These are phyloP conservation scores for Heterodera schachtii DNA, from an alignment of 1,140 invertebrate genomes.

Conservation along the genomic window DNA sequence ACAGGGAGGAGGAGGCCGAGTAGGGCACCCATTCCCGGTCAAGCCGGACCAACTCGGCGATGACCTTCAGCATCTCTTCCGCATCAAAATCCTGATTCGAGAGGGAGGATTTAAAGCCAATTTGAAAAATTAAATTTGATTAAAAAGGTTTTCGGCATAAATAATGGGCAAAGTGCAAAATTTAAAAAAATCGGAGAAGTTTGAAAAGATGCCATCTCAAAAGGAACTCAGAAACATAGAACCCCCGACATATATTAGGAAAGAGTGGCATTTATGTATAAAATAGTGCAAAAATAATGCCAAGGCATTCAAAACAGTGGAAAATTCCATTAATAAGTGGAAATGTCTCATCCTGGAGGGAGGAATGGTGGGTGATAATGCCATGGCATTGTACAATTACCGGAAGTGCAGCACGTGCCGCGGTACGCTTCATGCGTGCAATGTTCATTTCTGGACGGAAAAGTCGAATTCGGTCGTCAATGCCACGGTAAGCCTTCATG, in stretches of 20 bases:
- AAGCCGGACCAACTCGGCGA: constrained; percentile 82
- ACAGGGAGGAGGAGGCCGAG: constrained; percentile 79
- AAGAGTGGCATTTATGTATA: too few relatives aligned
- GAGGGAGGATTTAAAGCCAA: background rate
- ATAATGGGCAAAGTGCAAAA: too few relatives aligned
- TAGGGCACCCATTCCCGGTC: constrained; percentile 97
- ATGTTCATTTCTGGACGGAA: constrained; percentile 95
- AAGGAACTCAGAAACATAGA: too few relatives aligned
- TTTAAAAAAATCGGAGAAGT: too few relatives aligned
- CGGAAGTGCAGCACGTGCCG: constrained; percentile 81
- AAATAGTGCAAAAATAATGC: too few relatives aligned
- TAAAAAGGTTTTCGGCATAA: too few relatives aligned
- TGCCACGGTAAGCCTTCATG: constrained; percentile 93
- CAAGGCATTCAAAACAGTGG: background rate
- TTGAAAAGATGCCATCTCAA: too few relatives aligned
- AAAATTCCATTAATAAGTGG: background rate
- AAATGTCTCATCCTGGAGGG: too few relatives aligned
- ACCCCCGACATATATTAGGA: too few relatives aligned
- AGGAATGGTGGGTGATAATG: too few relatives aligned
- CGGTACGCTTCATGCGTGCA: constrained; percentile 83
- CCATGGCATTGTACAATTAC: constrained; percentile 64
- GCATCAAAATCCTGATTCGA: constrained; percentile 77
- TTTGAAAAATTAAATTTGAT: constrained; percentile 2
- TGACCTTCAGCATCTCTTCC: constrained; percentile 82
- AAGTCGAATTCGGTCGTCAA: constrained; percentile 85